Evolutionary conservation across 2,113 vertebrate species (phyloP).

Genomic region (Eubucco bourcierii): DNA sequence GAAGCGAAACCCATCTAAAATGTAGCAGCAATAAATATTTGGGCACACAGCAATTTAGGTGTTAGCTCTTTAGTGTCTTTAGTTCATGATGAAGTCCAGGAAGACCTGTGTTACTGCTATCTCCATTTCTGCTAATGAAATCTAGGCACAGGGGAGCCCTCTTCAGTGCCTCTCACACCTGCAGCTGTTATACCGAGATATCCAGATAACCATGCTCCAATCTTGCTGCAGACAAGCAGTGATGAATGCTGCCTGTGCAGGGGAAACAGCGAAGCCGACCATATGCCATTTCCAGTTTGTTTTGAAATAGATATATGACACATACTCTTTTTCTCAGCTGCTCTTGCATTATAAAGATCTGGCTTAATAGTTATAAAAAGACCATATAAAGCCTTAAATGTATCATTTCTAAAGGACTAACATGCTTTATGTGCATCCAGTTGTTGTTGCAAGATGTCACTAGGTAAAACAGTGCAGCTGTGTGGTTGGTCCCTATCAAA

Average conservation of each 20-base stretch:
- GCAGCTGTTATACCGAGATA: neutral
- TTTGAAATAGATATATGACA: rapidly evolving
- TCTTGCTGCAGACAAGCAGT: neutral
- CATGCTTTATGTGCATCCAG: neutral
- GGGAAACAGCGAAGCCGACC: neutral
- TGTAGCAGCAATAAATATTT: neutral
- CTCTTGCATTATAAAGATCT: neutral
- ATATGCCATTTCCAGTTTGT: neutral
- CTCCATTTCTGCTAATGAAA: neutral
- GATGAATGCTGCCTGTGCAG: neutral
- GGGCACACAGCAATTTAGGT: neutral
- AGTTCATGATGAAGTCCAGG: neutral
- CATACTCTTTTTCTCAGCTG: neutral
- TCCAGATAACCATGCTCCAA: neutral
- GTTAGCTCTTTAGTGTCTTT: neutral
- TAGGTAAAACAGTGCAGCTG: slow-evolving; percentile 55
- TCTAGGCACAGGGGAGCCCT: neutral
- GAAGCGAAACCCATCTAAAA: neutral
- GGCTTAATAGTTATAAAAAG: neutral
- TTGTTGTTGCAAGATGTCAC: neutral
- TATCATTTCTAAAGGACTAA: neutral
- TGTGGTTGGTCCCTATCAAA: slow-evolving; percentile 34
- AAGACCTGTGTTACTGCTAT: neutral
- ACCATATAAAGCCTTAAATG: neutral
- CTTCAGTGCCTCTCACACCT: neutral